Conservation (phyloP, 2,888 invertebrate genomes). For the Brassicogethes aeneus region DNA sequence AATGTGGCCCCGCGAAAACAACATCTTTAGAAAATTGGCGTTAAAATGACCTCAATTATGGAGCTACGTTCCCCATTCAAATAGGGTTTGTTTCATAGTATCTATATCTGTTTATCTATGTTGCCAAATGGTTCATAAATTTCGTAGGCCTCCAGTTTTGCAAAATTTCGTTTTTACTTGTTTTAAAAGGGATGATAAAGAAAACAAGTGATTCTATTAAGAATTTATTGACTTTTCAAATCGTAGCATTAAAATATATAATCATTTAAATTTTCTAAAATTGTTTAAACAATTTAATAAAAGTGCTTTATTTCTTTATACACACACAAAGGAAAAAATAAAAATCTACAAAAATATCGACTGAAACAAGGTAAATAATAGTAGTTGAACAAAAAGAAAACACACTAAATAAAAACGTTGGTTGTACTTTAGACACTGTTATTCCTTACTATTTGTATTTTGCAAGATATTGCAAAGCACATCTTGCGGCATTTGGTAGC, state of each 20-base stretch:
- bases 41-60: too few relatives aligned
- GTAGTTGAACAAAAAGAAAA: too few relatives aligned
- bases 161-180: too few relatives aligned
- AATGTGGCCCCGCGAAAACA: too few relatives aligned
- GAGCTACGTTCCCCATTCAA: too few relatives aligned
- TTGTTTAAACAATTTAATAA: constrained; percentile 19
- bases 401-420: constrained; percentile 6
- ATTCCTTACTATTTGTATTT: constrained; percentile 7
- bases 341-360: constrained; percentile 24
- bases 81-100: too few relatives aligned
- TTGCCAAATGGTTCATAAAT: too few relatives aligned
- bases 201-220: not conserved
- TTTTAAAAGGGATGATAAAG: too few relatives aligned
- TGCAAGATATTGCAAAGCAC: constrained; percentile 22
- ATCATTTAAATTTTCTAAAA: constrained; percentile 22
- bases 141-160: too few relatives aligned
- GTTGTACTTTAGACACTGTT: constrained; percentile 21
- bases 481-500: constrained; percentile 6
- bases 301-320: constrained; percentile 17
- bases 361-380: constrained; percentile 15
- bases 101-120: too few relatives aligned
- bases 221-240: constrained; percentile 24
- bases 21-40: too few relatives aligned
- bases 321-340: constrained; percentile 14
- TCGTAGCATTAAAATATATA: constrained; percentile 24